Evolutionary conservation across 2,888 invertebrate species (phyloP).

Genomic region (Phengaris alcon): DNA sequence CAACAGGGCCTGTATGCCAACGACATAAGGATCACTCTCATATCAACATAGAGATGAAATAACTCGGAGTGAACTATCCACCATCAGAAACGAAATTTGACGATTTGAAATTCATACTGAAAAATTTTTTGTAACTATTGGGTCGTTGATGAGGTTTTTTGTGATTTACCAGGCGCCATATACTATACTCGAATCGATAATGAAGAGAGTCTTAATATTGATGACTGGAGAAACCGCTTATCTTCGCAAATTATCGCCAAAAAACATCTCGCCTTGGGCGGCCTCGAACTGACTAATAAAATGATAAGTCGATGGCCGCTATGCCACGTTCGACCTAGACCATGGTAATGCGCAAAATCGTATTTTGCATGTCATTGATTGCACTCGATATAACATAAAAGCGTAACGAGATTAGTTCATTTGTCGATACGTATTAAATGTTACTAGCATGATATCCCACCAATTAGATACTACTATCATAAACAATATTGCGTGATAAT

Average conservation of each 20-base stretch:
- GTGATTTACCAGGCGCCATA: background rate
- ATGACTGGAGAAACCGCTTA: background rate
- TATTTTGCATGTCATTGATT: constrained; percentile 9
- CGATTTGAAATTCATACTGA: too few relatives aligned
- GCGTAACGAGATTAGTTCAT: too few relatives aligned
- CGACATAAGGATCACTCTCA: too few relatives aligned
- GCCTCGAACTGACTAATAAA: background rate
- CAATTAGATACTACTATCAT: background rate
- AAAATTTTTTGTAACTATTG: too few relatives aligned
- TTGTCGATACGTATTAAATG: background rate
- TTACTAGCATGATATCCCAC: too few relatives aligned
- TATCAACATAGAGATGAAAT: too few relatives aligned
- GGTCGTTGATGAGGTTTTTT: background rate
- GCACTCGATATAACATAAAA: background rate
- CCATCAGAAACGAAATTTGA: too few relatives aligned
- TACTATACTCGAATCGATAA: background rate
- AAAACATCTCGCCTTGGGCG: background rate
- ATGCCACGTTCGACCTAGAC: constrained; percentile 20
- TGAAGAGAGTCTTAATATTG: background rate
- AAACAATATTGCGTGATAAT: constrained; percentile 1
- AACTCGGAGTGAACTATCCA: too few relatives aligned
- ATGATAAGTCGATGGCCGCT: constrained; percentile 23
- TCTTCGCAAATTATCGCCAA: background rate
- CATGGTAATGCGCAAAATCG: constrained; percentile 13
- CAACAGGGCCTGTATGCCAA: too few relatives aligned